phyloP scores from a whole-genome alignment of 2,113 vertebrate genomes.

The Gambusia holbrooki region DNA sequence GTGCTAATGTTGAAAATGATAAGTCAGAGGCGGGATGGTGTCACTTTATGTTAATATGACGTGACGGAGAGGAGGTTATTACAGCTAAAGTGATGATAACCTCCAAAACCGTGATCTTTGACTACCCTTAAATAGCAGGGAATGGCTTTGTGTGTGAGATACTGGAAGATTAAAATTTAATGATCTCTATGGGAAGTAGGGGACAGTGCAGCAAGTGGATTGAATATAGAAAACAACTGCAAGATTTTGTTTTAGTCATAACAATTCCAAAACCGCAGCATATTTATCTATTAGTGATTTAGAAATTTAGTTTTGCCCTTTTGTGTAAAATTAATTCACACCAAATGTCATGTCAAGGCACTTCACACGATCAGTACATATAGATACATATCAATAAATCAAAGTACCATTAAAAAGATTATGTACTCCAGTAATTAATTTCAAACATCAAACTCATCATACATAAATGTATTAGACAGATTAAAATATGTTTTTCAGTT shows the following conservation, averaged over 20 bases:
- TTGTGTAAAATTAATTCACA: background rate
- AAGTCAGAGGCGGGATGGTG: conserved; percentile 66
- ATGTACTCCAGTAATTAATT: background rate
- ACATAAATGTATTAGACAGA: background rate
- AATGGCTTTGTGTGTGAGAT: conserved; percentile 62
- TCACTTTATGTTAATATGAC: conserved; percentile 68
- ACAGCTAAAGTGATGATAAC: conserved; percentile 51
- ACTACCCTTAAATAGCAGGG: conserved; percentile 51
- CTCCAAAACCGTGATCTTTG: conserved; percentile 54
- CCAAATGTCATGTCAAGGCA: background rate
- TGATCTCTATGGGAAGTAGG: conserved; percentile 47
- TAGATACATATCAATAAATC: background rate
- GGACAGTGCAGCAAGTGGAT: conserved; percentile 32
- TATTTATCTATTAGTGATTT: conserved; percentile 3
- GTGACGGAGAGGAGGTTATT: conserved; percentile 61
- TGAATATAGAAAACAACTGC: conserved; percentile 16
- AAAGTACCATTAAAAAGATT: no score
- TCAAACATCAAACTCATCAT: background rate
- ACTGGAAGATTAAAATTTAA: conserved; percentile 67
- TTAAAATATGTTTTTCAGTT: background rate
- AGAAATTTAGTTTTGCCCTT: background rate
- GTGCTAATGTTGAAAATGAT: conserved; percentile 56
- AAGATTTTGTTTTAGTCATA: conserved; percentile 11
- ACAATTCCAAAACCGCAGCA: background rate
- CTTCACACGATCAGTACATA: background rate